Conservation (phyloP, 2,888 invertebrate genomes). For the Phasia obesa region DNA sequence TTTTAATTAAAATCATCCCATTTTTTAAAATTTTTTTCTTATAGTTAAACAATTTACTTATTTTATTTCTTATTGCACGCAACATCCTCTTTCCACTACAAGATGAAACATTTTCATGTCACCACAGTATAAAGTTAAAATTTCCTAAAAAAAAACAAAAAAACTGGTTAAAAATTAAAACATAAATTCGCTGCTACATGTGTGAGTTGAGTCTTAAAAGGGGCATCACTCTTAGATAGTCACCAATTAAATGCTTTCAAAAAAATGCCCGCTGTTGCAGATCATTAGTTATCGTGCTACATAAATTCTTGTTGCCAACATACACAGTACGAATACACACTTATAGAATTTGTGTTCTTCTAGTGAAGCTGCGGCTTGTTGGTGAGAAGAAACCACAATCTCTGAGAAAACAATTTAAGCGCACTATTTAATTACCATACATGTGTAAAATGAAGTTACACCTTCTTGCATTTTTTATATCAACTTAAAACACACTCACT, state of each 20-base stretch:
- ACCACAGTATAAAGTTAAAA: constrained; percentile 5
- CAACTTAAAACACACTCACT: neutral
- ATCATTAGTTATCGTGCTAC: constrained; percentile 59
- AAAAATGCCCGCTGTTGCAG: constrained; percentile 48
- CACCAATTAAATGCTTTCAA: constrained; percentile 59
- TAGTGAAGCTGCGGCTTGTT: neutral
- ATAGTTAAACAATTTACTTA: neutral
- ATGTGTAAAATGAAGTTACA: constrained; percentile 62
- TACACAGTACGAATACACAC: neutral
- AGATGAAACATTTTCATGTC: constrained; percentile 18
- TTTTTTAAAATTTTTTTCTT: constrained; percentile 20
- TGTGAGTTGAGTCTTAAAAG: constrained; percentile 49
- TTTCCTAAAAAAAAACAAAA: neutral
- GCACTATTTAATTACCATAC: constrained; percentile 61
- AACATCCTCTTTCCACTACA: neutral
- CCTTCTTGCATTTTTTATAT: constrained; percentile 44
- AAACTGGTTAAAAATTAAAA: constrained; percentile 52
- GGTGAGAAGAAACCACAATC: constrained; percentile 52
- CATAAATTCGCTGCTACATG: constrained; percentile 44
- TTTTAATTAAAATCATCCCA: constrained; percentile 36
- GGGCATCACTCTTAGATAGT: constrained; percentile 61
- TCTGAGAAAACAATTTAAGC: constrained; percentile 60
- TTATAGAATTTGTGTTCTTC: neutral
- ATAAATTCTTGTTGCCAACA: constrained; percentile 55
- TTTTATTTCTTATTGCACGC: constrained; percentile 19